These are phyloP conservation scores for Tetramorium alpestre DNA, from an alignment of 1,140 invertebrate genomes.

Conservation along the genomic window DNA sequence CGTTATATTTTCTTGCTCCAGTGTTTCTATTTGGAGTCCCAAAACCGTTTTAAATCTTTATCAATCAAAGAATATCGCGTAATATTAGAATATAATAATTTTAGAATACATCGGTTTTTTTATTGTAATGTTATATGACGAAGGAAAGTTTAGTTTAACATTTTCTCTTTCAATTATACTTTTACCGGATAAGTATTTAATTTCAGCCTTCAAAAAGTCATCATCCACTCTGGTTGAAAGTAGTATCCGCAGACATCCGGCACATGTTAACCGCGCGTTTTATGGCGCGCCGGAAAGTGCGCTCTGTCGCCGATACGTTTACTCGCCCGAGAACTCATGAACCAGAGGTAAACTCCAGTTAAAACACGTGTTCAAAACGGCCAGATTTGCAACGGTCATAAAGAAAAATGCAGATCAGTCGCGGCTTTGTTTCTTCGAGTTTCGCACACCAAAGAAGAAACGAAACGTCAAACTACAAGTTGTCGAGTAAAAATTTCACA, in stretches of 20 bases:
- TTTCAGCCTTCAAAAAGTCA: background rate
- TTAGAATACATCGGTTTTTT: background rate
- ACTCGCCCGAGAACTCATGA: conserved; percentile 17
- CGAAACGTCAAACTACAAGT: background rate
- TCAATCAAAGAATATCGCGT: background rate
- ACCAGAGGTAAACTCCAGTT: conserved; percentile 40
- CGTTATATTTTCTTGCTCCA: background rate
- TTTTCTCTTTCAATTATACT: background rate
- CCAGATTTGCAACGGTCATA: conserved; percentile 32
- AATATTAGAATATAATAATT: background rate
- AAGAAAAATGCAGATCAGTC: conserved; percentile 7
- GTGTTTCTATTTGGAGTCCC: background rate
- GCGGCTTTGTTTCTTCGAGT: conserved; percentile 12
- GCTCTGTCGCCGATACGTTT: conserved; percentile 44
- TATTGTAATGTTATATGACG: background rate
- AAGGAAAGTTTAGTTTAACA: background rate
- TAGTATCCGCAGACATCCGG: conserved; percentile 35
- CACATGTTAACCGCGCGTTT: conserved; percentile 42
- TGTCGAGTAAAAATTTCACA: background rate
- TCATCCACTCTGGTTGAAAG: background rate
- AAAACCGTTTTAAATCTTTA: background rate
- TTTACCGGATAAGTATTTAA: background rate
- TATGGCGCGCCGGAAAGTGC: conserved; percentile 38
- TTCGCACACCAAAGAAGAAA: background rate
- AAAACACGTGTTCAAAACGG: conserved; percentile 9